Base-by-base conservation (phyloP, 2,888 invertebrate species). In the Leptopilina drosophilae region DNA sequence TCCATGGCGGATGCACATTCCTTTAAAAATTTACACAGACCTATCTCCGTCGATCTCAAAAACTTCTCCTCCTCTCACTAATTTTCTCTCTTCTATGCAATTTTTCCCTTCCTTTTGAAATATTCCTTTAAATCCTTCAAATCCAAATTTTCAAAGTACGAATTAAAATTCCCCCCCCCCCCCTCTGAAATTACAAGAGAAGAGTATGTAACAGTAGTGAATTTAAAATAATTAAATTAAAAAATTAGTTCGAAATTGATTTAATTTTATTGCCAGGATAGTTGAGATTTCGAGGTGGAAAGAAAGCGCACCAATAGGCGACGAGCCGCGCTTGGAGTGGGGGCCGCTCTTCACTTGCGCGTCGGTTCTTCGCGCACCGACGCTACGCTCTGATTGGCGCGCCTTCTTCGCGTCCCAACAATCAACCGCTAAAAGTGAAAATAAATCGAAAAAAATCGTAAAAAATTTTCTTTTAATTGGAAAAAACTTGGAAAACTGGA, bases 1-100 rank as follows among this genome's bases (percentile, higher is more conserved):
- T 8, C 73, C 56, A 73, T 73, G 73, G 73, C 73, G 73, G 73
- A 59, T 73, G 73, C 73, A 73, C 73, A 73, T 73, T 73, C 73
- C 73, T 73, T 73, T 59, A 56, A 56, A 73, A 56, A 56, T 20
- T 73, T 59, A 73, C 40, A 73, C 40, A 73, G 53, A 69, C 69
- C 12, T 7, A 7, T 15, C n/a, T 59, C 59, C n/a, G 7, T 59
- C 59, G 33, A 33, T 59, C 15, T 59, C 59, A n/a, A 15, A n/a
- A 26, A 33, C 33, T 33, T 33, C 20, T 59, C 59, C 46, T 46
- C 15, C 15, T 12, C 46, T 15, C 15, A 42, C 46, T 40, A 8
- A 67, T 42, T 46, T 46, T 67, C 33, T 33, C 33, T 33, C 3
- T 33, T 33, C 33, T 33, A 3, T 3, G 33, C 33, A 33, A 33